Percentiles rank a stretch among this genome's conserved stretches.
Evolutionary conservation across 2,888 invertebrate species (phyloP).

Genomic region (Chelonus formosanus): DNA sequence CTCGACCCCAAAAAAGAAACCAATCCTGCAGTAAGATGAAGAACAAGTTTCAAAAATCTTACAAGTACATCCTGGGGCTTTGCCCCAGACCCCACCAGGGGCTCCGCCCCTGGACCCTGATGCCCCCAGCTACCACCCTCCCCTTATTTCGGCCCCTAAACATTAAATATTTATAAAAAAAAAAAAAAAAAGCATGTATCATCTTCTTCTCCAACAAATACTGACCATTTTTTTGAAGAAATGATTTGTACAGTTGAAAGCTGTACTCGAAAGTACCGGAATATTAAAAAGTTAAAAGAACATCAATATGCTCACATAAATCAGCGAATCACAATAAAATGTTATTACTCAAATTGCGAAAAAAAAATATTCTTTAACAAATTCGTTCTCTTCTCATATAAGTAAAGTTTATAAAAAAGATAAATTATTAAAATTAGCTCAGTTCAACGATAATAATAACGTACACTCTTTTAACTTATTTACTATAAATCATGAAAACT

Average conservation of each 20-base stretch:
- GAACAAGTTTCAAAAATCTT: no score
- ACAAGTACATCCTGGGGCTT: no score
- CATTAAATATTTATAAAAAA: not conserved
- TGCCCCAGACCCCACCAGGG: no score
- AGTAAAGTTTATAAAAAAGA: not conserved
- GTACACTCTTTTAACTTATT: no score
- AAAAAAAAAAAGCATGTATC: no score
- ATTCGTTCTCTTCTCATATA: constrained; percentile 30
- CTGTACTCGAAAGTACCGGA: constrained; percentile 23
- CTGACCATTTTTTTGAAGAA: not conserved
- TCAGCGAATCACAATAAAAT: constrained; percentile 26
- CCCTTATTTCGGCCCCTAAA: no score
- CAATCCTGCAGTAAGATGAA: no score
- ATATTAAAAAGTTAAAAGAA: constrained; percentile 14
- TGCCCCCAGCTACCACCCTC: no score
- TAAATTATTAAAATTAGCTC: not conserved
- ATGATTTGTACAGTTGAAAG: constrained; percentile 11
- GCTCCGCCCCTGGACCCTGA: no score
- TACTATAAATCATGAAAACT: constrained; percentile 5
- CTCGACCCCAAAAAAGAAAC: no score
- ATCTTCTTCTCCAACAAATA: no score
- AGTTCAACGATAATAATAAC: not conserved
- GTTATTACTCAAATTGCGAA: constrained; percentile 26
- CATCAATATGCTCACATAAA: constrained; percentile 28
- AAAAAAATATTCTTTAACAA: constrained; percentile 20